phyloP scores from a whole-genome alignment of 1,140 invertebrate species.

The Drosophila punjabiensis region DNA sequence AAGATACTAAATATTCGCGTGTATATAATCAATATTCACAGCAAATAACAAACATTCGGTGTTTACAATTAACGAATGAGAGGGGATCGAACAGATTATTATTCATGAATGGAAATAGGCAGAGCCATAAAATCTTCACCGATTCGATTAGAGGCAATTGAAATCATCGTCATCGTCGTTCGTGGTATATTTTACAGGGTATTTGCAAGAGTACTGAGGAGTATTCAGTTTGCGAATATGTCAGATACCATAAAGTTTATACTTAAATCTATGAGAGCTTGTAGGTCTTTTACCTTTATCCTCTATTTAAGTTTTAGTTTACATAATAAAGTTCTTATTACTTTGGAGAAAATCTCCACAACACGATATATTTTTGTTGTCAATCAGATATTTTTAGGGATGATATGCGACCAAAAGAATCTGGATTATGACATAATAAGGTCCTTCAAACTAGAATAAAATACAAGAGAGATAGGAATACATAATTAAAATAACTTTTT shows the following conservation, averaged over 20 bases:
- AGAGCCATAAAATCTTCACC: constrained; percentile 56
- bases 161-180: constrained; percentile 43
- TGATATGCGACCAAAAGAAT: not conserved
- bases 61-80: constrained; percentile 54
- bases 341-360: not conserved
- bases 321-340: not conserved
- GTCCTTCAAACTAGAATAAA: not conserved
- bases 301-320: not conserved
- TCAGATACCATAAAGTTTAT: too few species aligned
- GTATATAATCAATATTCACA: constrained; percentile 58
- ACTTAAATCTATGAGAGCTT: too few species aligned
- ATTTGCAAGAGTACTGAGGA: not conserved
- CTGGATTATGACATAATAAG: not conserved
- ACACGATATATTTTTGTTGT: not conserved
- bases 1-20: constrained; percentile 51
- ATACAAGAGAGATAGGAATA: not conserved
- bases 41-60: constrained; percentile 52
- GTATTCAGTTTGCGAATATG: not conserved
- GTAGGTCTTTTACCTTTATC: too few species aligned
- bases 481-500: not conserved
- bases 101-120: constrained; percentile 64
- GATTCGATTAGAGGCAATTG: constrained; percentile 54
- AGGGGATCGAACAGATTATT: constrained; percentile 35
- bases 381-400: not conserved
- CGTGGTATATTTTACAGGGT: constrained; percentile 5